A percentile compares a stretch with the other conserved stretches of the same genome.
Evolutionary conservation across 1,140 invertebrate species (phyloP).

Genomic region (Cylas formicarius): DNA sequence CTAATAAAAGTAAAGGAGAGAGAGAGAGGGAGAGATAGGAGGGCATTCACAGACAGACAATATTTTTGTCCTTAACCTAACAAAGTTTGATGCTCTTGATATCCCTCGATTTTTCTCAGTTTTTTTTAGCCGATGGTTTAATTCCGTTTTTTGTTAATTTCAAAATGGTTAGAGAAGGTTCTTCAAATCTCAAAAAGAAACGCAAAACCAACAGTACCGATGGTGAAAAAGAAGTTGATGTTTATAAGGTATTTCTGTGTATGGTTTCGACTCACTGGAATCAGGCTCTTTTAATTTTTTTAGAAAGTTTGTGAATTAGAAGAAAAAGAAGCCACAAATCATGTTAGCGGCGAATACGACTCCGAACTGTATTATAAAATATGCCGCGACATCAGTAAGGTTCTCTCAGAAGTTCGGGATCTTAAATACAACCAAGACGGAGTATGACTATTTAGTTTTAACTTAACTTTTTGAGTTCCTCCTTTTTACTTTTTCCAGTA

Average conservation of each 20-base stretch:
- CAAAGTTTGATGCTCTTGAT: too few species aligned
- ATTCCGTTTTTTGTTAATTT: too few species aligned
- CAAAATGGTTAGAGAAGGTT: slow-evolving; percentile 36
- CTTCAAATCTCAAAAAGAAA: slow-evolving; percentile 18
- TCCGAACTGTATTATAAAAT: slow-evolving; percentile 58
- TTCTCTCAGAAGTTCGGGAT: slow-evolving; percentile 58
- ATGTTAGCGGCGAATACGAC: slow-evolving; percentile 61
- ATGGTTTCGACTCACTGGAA: slow-evolving; percentile 1
- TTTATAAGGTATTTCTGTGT: slow-evolving; percentile 30
- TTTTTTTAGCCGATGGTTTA: too few species aligned
- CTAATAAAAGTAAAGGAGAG: too few species aligned
- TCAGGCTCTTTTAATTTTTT: slow-evolving; percentile 26
- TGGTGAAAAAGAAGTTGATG: slow-evolving; percentile 29
- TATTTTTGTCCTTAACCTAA: too few species aligned
- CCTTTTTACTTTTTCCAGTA: too few species aligned
- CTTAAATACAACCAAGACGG: slow-evolving; percentile 45
- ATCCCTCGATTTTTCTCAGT: too few species aligned
- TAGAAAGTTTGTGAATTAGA: slow-evolving; percentile 62
- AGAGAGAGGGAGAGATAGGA: too few species aligned
- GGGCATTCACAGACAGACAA: too few species aligned
- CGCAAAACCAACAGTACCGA: slow-evolving; percentile 28
- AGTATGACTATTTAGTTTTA: not conserved
- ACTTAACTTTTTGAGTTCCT: not conserved
- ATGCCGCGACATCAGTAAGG: slow-evolving; percentile 57
- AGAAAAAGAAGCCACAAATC: slow-evolving; percentile 60